phyloP scores from a whole-genome alignment of 2,113 vertebrate genomes.

The Hiodon alosoides region DNA sequence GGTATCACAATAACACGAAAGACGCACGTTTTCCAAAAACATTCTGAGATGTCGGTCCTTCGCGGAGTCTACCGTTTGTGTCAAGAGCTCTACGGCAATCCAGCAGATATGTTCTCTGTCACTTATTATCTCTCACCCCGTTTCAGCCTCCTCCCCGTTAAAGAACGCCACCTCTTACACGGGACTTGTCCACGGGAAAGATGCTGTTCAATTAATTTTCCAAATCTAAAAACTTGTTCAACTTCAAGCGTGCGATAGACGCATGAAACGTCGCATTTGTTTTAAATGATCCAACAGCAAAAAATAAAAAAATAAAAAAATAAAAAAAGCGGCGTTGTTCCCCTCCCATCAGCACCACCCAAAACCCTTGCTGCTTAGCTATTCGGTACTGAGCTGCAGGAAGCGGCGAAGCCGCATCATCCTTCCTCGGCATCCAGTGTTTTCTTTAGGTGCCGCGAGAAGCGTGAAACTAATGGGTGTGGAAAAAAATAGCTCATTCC shows the following conservation, averaged over 20 bases:
- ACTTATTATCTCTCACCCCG: slow-evolving; percentile 25
- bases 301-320: neutral
- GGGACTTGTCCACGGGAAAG: slow-evolving; percentile 5
- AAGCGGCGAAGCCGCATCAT: neutral
- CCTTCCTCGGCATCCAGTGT: neutral
- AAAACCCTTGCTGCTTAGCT: neutral
- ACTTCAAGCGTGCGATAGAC: neutral
- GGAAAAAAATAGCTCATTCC: neutral
- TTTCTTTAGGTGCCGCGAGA: neutral
- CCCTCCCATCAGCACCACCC: neutral
- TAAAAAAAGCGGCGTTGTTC: neutral
- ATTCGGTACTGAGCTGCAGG: neutral
- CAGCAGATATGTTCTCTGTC: slow-evolving; percentile 33
- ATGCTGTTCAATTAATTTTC: slow-evolving; percentile 1
- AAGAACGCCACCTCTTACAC: slow-evolving; percentile 19
- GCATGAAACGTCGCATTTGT: neutral
- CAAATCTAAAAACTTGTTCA: neutral
- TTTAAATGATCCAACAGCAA: neutral
- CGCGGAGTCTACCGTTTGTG: slow-evolving; percentile 11
- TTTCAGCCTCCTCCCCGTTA: slow-evolving; percentile 20
- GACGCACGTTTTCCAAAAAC: slow-evolving; percentile 10
- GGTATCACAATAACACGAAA: slow-evolving; percentile 7
- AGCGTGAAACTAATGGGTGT: neutral
- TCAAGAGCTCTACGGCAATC: slow-evolving; percentile 30
- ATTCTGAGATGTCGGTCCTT: slow-evolving; percentile 17